A percentile compares a stretch with the other conserved stretches of the same genome.
Evolutionary conservation across 2,888 invertebrate species (phyloP).

Genomic region (Scaptomyza reducta): DNA sequence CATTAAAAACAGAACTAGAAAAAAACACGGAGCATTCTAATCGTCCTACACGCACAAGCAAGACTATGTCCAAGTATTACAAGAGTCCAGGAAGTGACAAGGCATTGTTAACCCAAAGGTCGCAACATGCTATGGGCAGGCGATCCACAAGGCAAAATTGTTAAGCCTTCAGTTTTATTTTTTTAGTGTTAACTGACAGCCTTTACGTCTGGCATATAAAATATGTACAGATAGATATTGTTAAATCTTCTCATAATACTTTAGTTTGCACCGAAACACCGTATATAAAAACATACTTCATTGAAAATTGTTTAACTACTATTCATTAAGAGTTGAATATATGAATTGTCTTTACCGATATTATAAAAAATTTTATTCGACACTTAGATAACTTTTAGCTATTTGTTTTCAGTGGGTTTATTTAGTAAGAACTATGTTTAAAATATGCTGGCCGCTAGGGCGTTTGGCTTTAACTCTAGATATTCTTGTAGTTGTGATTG

Average conservation of each 20-base stretch:
- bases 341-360: conserved; percentile 5
- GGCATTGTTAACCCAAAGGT: conserved; percentile 39
- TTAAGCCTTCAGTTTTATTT: not conserved
- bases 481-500: not conserved
- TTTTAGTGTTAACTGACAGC: conserved; percentile 4
- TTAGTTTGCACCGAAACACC: conserved; percentile 20
- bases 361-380: not conserved
- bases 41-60: conserved; percentile 82
- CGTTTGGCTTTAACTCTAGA: not conserved
- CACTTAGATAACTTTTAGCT: not conserved
- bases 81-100: conserved; percentile 71
- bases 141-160: conserved; percentile 69
- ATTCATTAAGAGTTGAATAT: conserved; percentile 16
- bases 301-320: conserved; percentile 52
- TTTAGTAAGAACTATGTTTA: no score
- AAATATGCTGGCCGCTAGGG: no score
- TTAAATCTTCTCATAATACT: conserved; percentile 27
- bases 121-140: conserved; percentile 72
- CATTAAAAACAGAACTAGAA: conserved; percentile 62
- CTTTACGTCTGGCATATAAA: conserved; percentile 49
- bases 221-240: conserved; percentile 53
- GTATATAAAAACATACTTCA: conserved; percentile 23
- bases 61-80: conserved; percentile 82
- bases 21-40: conserved; percentile 39
- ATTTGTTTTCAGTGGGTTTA: no score